Evolutionary conservation across 2,888 invertebrate species (phyloP).

Genomic region (Scelioninae gen. 2): DNA sequence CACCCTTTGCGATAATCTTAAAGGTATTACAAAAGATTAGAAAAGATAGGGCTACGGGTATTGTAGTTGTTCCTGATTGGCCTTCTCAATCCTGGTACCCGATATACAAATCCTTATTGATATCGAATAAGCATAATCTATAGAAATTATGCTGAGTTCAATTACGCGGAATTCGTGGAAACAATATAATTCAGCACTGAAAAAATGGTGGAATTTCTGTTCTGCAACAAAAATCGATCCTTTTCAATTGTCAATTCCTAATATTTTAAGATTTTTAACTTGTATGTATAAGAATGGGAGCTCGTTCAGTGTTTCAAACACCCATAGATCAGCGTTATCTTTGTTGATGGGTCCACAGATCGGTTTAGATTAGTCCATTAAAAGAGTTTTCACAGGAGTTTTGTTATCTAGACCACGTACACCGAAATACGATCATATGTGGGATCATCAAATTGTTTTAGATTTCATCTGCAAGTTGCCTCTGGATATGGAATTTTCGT

Average conservation of each 20-base stretch:
- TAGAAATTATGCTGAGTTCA: constrained; percentile 39
- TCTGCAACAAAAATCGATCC: not conserved
- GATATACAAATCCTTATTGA: constrained; percentile 33
- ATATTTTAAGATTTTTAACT: constrained; percentile 22
- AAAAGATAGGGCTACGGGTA: constrained; percentile 64
- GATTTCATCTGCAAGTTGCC: constrained; percentile 27
- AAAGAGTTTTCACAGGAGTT: constrained; percentile 39
- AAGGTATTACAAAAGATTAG: constrained; percentile 65
- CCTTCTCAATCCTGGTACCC: constrained; percentile 64
- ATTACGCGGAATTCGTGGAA: constrained; percentile 40
- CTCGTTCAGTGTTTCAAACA: constrained; percentile 28
- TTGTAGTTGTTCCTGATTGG: constrained; percentile 68
- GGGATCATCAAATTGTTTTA: constrained; percentile 47
- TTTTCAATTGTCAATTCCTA: not conserved
- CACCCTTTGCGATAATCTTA: constrained; percentile 64
- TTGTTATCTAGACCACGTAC: constrained; percentile 10
- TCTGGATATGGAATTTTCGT: constrained; percentile 21
- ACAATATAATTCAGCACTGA: constrained; percentile 36
- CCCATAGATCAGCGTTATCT: constrained; percentile 37
- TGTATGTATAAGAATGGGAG: not conserved
- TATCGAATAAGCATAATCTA: not conserved
- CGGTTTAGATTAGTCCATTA: constrained; percentile 19
- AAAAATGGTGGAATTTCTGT: constrained; percentile 43
- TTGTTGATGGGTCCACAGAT: constrained; percentile 33
- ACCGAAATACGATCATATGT: constrained; percentile 44